Conservation (phyloP, 2,797 vertebrate genomes). For the Menidia menidia region DNA sequence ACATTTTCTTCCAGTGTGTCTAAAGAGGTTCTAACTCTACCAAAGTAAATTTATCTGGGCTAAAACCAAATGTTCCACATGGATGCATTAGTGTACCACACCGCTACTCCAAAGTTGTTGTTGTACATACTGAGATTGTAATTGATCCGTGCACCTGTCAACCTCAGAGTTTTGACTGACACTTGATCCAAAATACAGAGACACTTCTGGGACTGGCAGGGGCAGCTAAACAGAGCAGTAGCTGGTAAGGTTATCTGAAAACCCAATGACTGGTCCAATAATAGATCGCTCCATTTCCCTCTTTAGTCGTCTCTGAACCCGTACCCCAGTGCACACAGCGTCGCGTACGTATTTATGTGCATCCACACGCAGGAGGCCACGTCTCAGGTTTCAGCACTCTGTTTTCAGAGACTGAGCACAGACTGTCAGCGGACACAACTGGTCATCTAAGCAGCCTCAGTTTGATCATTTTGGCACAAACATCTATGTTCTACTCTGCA, state of each 20-base stretch:
- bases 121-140: constrained; percentile 51
- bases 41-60: constrained; percentile 6
- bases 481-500: background rate
- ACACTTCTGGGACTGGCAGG: constrained; percentile 40
- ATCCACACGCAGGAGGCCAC: constrained; percentile 18
- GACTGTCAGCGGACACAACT: constrained; percentile 10
- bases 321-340: constrained; percentile 22
- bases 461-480: constrained; percentile 12
- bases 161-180: constrained; percentile 48
- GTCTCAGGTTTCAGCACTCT: constrained; percentile 29
- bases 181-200: constrained; percentile 38
- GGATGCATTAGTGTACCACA: background rate
- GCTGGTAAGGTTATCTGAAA: constrained; percentile 52
- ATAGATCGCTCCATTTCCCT: constrained; percentile 51
- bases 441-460: constrained; percentile 11
- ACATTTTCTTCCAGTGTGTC: constrained; percentile 1
- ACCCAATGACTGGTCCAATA: constrained; percentile 49
- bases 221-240: constrained; percentile 35
- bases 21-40: background rate
- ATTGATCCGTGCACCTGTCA: constrained; percentile 49
- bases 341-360: constrained; percentile 40
- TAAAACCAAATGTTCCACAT: constrained; percentile 3
- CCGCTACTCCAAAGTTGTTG: background rate
- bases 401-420: constrained; percentile 27
- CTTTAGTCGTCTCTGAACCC: constrained; percentile 41